Evolutionary conservation across 2,888 invertebrate species (phyloP).

Genomic region (Onchidella celtica): DNA sequence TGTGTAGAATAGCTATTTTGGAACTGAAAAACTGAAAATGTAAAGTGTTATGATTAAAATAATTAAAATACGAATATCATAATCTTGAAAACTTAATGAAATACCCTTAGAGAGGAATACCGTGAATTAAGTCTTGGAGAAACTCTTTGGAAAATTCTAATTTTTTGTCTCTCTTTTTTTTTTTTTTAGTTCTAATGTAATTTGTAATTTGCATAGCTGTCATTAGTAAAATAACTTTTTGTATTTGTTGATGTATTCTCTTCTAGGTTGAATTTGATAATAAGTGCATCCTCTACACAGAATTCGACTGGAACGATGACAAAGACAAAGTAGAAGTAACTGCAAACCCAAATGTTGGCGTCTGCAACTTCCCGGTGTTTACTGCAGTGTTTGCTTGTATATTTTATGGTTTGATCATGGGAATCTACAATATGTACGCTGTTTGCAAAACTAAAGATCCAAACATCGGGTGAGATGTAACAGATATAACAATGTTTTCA

Average conservation of each 20-base stretch:
- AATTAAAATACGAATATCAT: too few species aligned
- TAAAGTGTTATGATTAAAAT: too few species aligned
- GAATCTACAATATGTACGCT: conserved; percentile 63
- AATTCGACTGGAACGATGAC: conserved; percentile 55
- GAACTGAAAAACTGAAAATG: too few species aligned
- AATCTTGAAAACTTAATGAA: too few species aligned
- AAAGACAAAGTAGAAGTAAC: conserved; percentile 50
- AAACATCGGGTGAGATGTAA: conserved; percentile 62
- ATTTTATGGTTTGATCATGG: conserved; percentile 62
- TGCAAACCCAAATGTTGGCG: conserved; percentile 46
- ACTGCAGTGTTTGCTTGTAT: conserved; percentile 66
- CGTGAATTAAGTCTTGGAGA: too few species aligned
- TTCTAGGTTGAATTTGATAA: conserved; percentile 67
- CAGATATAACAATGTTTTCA: background rate
- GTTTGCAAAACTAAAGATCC: conserved; percentile 59
- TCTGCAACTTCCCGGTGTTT: conserved; percentile 67
- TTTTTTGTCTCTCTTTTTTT: too few species aligned
- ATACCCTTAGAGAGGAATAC: too few species aligned
- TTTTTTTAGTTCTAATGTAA: too few species aligned
- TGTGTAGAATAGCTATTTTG: too few species aligned
- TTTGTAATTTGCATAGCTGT: background rate
- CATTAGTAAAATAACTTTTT: background rate
- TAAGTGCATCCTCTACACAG: conserved; percentile 64
- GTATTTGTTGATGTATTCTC: background rate
- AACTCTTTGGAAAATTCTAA: too few species aligned